Evolutionary conservation across 2,888 invertebrate genomes (phyloP), one percentile per base, ranked within the genome.

Genomic region (Nesidiocoris tenuis): DNA sequence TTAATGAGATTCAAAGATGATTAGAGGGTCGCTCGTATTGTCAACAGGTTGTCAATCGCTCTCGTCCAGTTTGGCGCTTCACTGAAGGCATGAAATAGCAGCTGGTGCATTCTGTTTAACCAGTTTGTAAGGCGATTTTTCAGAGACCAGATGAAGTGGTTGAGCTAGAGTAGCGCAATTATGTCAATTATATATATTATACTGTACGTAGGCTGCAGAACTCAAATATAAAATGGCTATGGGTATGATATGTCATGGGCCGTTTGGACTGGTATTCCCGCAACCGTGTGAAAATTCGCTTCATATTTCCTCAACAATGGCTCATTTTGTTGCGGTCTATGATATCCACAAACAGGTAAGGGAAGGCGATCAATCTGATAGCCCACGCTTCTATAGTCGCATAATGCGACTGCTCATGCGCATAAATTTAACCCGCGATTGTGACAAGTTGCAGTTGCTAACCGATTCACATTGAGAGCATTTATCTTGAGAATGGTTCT

Each of bases 391-490:
- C 39, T 3, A n/a, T n/a, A 39, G 39, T 39, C 3, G 39, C 39
- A 39, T n/a, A n/a, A n/a, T n/a, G n/a, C n/a, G n/a, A 39, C 3
- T 12, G 39, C 39, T 23, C 63, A 17, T n/a, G 65, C 25, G 65
- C 65, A 65, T 65, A 39, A 65, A 65, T 65, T 39, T 39, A 3
- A 3, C 65, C 65, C 39, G 65, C 25, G 65, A 39, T 65, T 65
- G 65, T 65, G 65, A 65, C 65, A 65, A 65, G 65, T 65, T 65
- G 65, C 19, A 65, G 65, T 39, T 39, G 25, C 65, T 39, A 65
- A 65, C 25, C 65, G 39, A 23, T 65, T 65, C 54, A 65, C 65
- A 65, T 65, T 39, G 25, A 25, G 39, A 39, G 25, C 65, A 65
- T 65, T 65, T 25, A 65, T 65, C 65, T 65, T 65, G 39, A 24